Percentiles rank a stretch among this genome's conserved stretches.
Evolutionary conservation across 2,113 vertebrate species (phyloP).

Genomic region (Vimba vimba): DNA sequence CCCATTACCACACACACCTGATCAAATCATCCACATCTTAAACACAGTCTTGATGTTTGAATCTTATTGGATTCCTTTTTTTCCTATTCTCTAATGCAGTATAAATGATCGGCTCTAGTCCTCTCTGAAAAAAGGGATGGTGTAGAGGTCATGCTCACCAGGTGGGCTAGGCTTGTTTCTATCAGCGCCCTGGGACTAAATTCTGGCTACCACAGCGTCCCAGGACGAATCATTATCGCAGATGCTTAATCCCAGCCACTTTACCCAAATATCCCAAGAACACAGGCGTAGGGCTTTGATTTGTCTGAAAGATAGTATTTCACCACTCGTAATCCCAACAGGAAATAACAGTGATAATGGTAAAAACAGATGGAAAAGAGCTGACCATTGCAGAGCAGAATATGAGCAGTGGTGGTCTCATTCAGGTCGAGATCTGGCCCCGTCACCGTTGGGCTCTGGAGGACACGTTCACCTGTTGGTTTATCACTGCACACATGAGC

Average conservation of each 20-base stretch:
- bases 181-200: slow-evolving; percentile 5
- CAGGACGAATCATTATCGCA: slow-evolving; percentile 44
- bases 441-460: background rate
- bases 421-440: background rate
- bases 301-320: slow-evolving; percentile 44
- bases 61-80: background rate
- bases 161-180: slow-evolving; percentile 28
- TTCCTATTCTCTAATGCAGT: background rate
- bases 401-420: slow-evolving; percentile 12
- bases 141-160: slow-evolving; percentile 37
- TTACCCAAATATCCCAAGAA: slow-evolving; percentile 36
- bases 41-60: background rate
- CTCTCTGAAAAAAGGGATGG: background rate
- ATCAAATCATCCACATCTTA: slow-evolving; percentile 23
- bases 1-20: slow-evolving; percentile 31
- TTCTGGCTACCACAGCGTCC: slow-evolving; percentile 19
- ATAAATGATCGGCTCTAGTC: background rate
- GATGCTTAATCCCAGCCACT: slow-evolving; percentile 41
- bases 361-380: slow-evolving; percentile 34
- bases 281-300: slow-evolving; percentile 29
- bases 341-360: slow-evolving; percentile 37
- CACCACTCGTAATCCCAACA: slow-evolving; percentile 25
- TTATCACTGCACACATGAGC: background rate
- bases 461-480: background rate
- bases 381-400: slow-evolving; percentile 7